Conservation (phyloP, 2,797 vertebrate genomes). For the Coracias cyanogaster region DNA sequence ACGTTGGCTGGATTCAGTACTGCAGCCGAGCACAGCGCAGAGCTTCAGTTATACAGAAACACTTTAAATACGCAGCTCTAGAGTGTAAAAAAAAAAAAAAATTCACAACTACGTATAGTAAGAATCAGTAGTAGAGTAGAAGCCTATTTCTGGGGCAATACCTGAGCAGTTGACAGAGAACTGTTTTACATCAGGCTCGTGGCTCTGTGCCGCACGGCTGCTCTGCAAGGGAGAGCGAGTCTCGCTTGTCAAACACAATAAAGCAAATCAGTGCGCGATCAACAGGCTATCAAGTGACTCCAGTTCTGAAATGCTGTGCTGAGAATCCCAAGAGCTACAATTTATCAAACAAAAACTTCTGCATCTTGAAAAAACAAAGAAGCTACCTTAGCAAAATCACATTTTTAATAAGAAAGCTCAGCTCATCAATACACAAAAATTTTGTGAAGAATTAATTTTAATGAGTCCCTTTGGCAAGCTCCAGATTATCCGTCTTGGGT, state of each 20-base stretch:
- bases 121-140: not conserved
- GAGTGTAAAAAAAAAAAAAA: not conserved
- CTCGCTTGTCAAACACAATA: not conserved
- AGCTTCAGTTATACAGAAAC: too few species aligned
- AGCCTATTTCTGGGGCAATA: not conserved
- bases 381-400: not conserved
- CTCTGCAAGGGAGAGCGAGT: not conserved
- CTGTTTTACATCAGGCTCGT: not conserved
- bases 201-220: not conserved
- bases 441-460: slow-evolving; percentile 1
- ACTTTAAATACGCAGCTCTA: fast-evolving
- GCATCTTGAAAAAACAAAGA: not conserved
- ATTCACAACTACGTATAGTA: not conserved
- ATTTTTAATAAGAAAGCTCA: not conserved
- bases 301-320: not conserved
- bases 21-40: fast-evolving
- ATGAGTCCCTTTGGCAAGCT: not conserved
- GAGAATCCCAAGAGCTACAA: not conserved
- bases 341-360: not conserved
- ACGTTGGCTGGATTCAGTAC: not conserved
- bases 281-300: not conserved
- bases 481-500: not conserved
- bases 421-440: not conserved
- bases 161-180: not conserved
- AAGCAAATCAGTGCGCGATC: not conserved